Evolutionary conservation across 2,888 invertebrate genomes (phyloP).

Genomic region (Melikaiella ostensackeni): DNA sequence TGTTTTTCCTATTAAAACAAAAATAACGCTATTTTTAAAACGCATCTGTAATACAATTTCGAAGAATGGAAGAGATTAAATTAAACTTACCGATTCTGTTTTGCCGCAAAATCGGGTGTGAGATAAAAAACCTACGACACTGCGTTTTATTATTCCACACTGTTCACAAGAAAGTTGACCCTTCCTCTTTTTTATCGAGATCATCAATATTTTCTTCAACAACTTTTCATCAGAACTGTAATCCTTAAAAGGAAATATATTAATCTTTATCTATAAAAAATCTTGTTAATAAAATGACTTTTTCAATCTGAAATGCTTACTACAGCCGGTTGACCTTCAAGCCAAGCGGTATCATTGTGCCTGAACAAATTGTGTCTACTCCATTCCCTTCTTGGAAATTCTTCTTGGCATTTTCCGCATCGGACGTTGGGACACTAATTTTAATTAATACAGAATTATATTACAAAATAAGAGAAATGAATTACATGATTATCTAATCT

Average conservation of each 20-base stretch:
- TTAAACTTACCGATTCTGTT: constrained; percentile 77
- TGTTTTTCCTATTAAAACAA: constrained; percentile 65
- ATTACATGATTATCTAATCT: too few species aligned
- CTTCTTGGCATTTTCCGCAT: constrained; percentile 78
- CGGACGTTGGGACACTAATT: constrained; percentile 57
- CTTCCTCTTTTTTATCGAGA: constrained; percentile 74
- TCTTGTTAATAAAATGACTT: neutral
- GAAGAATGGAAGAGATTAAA: too few species aligned
- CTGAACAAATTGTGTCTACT: constrained; percentile 77
- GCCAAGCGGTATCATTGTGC: constrained; percentile 82
- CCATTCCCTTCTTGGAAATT: constrained; percentile 77
- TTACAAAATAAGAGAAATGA: neutral
- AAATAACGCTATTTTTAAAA: too few species aligned
- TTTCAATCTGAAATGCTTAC: constrained; percentile 73
- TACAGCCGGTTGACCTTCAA: constrained; percentile 78
- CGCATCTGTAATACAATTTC: too few species aligned
- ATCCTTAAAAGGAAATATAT: constrained; percentile 78
- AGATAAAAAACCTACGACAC: constrained; percentile 80
- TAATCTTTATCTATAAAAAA: neutral
- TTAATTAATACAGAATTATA: too few species aligned
- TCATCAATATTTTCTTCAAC: constrained; percentile 77
- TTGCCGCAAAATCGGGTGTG: constrained; percentile 82
- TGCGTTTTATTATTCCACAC: constrained; percentile 78
- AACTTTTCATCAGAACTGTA: constrained; percentile 77
- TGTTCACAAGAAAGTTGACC: constrained; percentile 79